Evolutionary conservation across 2,888 invertebrate species (phyloP), one percentile per base, ranked within the genome.

Genomic region (Synergus umbraculus): DNA sequence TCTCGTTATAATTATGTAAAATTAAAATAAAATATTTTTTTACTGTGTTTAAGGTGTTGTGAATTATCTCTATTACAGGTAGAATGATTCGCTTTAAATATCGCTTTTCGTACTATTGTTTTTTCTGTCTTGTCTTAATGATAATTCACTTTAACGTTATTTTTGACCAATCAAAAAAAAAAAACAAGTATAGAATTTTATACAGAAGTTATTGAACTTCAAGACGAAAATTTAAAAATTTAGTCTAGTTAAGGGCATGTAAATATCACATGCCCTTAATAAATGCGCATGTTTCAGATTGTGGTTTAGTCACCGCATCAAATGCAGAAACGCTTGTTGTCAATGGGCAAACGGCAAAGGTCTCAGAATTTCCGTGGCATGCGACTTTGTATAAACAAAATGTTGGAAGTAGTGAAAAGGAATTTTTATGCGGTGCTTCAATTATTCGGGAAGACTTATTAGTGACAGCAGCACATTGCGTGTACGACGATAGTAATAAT

Each of bases 381-480:
- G 92, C 89, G 15, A 90, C 91, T 2, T 78, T 92, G 4, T 92
- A 92, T 79, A 84, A 64, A 79, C 64, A 79, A 7, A 82, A 84
- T 9, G 63, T 9, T 22, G 58, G 73, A 2, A 46, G 22, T 9
- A 82, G 78, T 4, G 43, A 77, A 4, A 92, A 90, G 77, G 76
- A 83, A 46, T 92, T 91, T 67, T 86, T 88, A 37, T 92, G 92
- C 78, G 92, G 92, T 18, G 92, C 92, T n/a, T 90, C 92, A 4
- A 91, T 92, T 15, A 89, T 92, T 77, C 86, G 88, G 5, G 87
- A 88, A 0, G 87, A 89, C 81, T 84, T 92, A 3, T 81, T 92
- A 29, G 78, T 92, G n/a, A 92, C 91, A 67, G 93, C 93, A n/a
- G 92, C 93, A 4, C 93, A 93, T 83, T 93, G 93, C 83, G 89